Percentiles rank a stretch among this genome's conserved stretches.
These are phyloP conservation scores for Lonchura striata DNA, from an alignment of 2,113 vertebrate genomes.

Conservation along the genomic window DNA sequence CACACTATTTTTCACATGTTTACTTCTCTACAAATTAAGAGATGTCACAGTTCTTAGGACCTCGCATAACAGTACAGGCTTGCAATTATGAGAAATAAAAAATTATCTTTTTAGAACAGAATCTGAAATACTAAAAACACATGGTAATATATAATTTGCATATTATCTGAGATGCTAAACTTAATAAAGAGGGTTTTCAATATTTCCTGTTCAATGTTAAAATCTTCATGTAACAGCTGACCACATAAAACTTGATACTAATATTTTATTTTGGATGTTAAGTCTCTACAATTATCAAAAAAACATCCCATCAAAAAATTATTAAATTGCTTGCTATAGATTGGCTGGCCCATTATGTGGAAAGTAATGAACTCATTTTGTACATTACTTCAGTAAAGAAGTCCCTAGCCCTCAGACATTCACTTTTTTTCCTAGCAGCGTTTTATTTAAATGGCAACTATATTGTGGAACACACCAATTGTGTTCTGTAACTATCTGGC, in stretches of 20 bases:
- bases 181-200: not conserved
- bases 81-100: not conserved
- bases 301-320: not conserved
- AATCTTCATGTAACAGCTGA: not conserved
- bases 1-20: not conserved
- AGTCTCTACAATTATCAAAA: not conserved
- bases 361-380: not conserved
- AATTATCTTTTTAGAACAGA: not conserved
- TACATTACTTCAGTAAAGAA: not conserved
- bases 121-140: not conserved
- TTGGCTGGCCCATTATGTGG: not conserved
- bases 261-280: not conserved
- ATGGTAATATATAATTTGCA: not conserved
- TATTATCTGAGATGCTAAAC: not conserved
- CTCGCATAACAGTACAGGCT: not conserved
- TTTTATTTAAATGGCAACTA: not conserved
- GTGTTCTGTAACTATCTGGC: slow-evolving; percentile 59
- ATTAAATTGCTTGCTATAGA: not conserved
- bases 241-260: not conserved
- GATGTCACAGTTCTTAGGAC: not conserved
- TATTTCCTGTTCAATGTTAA: not conserved
- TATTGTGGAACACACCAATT: not conserved
- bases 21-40: not conserved
- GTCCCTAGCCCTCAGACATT: not conserved
- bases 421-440: not conserved